Base-by-base conservation (phyloP, 2,888 invertebrate species). In the Calliphora vomitoria region DNA sequence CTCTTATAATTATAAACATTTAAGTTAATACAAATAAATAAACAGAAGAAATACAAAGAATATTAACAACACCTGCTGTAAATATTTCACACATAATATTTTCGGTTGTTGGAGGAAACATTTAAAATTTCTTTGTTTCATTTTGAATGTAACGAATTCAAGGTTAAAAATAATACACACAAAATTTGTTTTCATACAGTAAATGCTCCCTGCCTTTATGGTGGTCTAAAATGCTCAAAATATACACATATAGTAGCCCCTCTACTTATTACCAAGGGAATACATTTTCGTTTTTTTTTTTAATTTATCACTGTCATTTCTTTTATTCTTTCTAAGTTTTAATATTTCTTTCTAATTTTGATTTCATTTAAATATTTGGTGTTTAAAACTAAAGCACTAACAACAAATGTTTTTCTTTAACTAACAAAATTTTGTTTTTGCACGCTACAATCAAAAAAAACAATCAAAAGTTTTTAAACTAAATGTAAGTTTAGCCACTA, bases 401-500 rank as follows among this genome's bases (percentile, higher is more conserved):
- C 83, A 72, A 71, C 15, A 53, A 79, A 15, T 60, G 25, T 68
- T 25, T 82, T 79, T 78, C 41, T 71, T 64, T 79, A 62, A 85
- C 74, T 85, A 87, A 87, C 31, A 58, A 87, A 64, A 38, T 38
- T 71, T 58, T 53, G 41, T 82, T 76, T 85, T 68, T 75, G 87
- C 87, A 87, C 87, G 85, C 87, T 75, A 78, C 85, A 81, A 78
- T 76, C 68, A 79, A 86, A 82, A 87, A 25, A 25, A 25, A 25
- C 25, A 25, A 25, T 76, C 69, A 79, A 86, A 82, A 87, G 85
- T 82, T 79, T 85, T 82, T 71, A 75, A 79, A 82, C 69, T 85
- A 87, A 87, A 87, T 82, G 87, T 87, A 85, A 87, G 87, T 87
- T 82, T 71, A 78, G 64, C 31, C 44, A 66, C 20, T 15, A 60